Conservation (phyloP, 1,140 invertebrate species). For the Tigriopus japonicus region DNA sequence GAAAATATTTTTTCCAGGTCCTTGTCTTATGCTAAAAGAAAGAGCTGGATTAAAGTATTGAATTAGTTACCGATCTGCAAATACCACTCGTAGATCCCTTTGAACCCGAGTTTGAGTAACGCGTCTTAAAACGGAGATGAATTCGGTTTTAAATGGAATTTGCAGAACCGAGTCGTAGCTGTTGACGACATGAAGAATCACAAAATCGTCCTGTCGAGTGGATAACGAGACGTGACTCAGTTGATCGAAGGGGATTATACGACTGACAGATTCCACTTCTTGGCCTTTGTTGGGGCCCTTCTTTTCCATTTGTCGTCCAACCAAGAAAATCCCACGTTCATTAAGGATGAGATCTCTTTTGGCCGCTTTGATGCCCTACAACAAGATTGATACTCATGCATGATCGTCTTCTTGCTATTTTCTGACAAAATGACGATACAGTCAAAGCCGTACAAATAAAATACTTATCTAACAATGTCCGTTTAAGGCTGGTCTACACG, state of each 20-base stretch:
- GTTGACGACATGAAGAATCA: constrained; percentile 42
- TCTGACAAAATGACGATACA: too few relatives aligned
- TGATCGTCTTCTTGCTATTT: too few relatives aligned
- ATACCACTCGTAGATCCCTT: constrained; percentile 24
- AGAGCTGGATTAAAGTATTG: too few relatives aligned
- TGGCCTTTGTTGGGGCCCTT: constrained; percentile 39
- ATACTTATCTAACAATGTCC: too few relatives aligned
- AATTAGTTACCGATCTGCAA: constrained; percentile 33
- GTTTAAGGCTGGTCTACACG: too few relatives aligned
- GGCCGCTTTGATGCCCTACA: constrained; percentile 23
- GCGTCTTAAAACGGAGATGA: constrained; percentile 35
- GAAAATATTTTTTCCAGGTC: too few relatives aligned
- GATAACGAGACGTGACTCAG: constrained; percentile 15
- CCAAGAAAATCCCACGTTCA: constrained; percentile 36
- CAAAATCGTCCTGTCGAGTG: constrained; percentile 45
- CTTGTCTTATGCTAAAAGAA: too few relatives aligned
- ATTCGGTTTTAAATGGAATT: constrained; percentile 45
- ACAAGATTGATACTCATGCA: too few relatives aligned
- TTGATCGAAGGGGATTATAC: constrained; percentile 20
- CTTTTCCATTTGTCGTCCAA: constrained; percentile 36
- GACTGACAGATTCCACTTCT: constrained; percentile 43
- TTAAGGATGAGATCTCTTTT: constrained; percentile 49
- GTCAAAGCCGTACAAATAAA: too few relatives aligned
- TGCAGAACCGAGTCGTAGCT: constrained; percentile 46
- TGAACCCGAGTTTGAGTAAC: too few relatives aligned